A percentile compares a stretch with the other conserved stretches of the same genome.
phyloP scores from a whole-genome alignment of 2,113 vertebrate species.

The Odocoileus hemionus region DNA sequence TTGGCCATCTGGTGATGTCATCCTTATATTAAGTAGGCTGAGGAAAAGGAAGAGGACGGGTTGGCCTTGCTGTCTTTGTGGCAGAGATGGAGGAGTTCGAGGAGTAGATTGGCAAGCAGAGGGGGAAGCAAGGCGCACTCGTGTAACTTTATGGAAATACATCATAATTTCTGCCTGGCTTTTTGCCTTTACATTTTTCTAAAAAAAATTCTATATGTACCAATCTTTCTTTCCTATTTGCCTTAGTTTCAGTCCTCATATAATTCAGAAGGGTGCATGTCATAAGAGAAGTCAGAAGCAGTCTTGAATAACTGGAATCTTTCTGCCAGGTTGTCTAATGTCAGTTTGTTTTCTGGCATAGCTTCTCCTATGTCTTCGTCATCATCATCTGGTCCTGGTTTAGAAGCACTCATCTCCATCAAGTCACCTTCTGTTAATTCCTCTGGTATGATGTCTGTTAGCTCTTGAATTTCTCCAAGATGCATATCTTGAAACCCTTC shows the following conservation, averaged over 20 bases:
- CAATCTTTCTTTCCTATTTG: background rate
- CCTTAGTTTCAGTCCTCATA: background rate
- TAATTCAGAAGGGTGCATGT: background rate
- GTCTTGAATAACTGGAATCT: background rate
- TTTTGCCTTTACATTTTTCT: background rate
- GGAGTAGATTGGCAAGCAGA: background rate
- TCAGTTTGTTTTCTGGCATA: background rate
- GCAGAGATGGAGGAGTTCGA: background rate
- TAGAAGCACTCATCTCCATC: background rate
- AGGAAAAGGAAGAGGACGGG: background rate
- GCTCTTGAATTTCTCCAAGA: background rate
- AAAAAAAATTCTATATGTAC: background rate
- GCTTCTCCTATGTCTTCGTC: background rate
- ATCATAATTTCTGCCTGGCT: background rate
- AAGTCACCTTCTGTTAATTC: background rate
- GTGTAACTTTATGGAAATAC: background rate
- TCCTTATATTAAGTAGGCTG: background rate
- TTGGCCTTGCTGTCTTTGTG: background rate
- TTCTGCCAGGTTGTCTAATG: background rate
- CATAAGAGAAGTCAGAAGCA: background rate
- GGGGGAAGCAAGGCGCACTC: background rate
- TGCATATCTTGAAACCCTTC: background rate
- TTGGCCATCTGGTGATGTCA: background rate
- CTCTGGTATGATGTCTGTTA: background rate
- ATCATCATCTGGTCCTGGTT: background rate